Conservation (phyloP, 2,113 vertebrate species). For the Phyllopteryx taeniolatus region DNA sequence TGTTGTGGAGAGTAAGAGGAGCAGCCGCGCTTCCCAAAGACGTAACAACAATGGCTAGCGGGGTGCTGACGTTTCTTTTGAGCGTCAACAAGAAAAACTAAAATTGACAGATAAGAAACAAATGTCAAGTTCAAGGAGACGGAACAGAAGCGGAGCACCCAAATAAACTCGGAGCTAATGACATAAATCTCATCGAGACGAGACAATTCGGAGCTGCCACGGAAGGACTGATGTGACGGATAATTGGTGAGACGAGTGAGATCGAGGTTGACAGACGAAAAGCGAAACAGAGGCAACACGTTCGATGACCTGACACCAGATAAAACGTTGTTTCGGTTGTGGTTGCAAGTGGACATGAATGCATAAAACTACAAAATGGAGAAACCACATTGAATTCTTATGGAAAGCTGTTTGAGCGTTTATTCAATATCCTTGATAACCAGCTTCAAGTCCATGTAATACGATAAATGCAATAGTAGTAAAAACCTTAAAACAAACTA, state of each 20-base stretch:
- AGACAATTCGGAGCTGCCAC: neutral
- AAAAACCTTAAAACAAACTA: no score
- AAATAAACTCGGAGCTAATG: neutral
- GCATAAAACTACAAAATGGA: no score
- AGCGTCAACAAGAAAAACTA: neutral
- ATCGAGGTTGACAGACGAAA: neutral
- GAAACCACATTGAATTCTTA: neutral
- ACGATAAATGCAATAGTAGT: no score
- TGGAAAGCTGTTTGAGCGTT: neutral
- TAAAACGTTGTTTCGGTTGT: no score
- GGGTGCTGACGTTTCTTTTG: neutral
- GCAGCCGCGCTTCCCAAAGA: neutral
- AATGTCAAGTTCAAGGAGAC: neutral
- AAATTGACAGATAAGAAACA: neutral
- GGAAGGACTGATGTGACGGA: neutral
- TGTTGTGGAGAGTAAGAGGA: neutral
- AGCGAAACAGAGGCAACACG: neutral
- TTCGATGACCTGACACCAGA: neutral
- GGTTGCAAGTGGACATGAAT: neutral
- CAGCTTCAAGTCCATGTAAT: no score
- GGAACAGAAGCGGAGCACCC: neutral
- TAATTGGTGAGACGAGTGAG: neutral
- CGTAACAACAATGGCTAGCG: neutral
- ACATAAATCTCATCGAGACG: neutral
- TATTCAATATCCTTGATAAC: neutral